Base-by-base conservation (phyloP, 1,140 invertebrate genomes). In the Caenorhabditis latens region DNA sequence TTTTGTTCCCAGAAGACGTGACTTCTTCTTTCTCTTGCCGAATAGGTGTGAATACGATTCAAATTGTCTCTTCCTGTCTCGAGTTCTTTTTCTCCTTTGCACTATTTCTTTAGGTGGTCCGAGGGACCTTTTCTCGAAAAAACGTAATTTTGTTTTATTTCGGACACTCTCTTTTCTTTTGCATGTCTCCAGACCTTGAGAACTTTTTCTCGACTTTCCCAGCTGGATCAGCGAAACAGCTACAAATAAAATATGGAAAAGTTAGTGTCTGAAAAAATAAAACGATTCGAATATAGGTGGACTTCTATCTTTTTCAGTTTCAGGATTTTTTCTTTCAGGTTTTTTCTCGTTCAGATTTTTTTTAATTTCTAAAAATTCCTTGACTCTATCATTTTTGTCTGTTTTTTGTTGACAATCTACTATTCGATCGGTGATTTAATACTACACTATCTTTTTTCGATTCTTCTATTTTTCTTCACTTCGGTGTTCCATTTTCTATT, bases 341-440 rank as follows among this genome's bases (percentile, higher is more conserved):
- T 32, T 2, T 32, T 32, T 32, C 32, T 61, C 21, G 19, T 61
- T 61, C 57, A 61, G 57, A 61, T 50, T 21, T 84, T 89, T 90
- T 91, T 61, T 24, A 65, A 65, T 32, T 83, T 88, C 8, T 21
- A 16, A 79, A 57, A 53, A 82, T 71, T 61, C 21, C 57, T 21
- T 61, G 57, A n/a, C 19, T 4, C 32, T 32, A 32, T 32, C 32
- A 32, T 32, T 32, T 32, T 32, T 32, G 32, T 32, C 32, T 32
- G 32, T 32, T 32, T 32, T 32, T 32, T 32, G 32, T 32, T 32
- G 32, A 32, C 32, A 32, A 32, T 32, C 32, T 32, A 32, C 32
- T 32, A 32, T 32, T 32, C 32, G 32, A 32, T 32, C 11, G n/a
- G 4, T 32, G 5, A 32, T 24, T 24, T 8, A 40, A 32, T 32